A percentile compares a stretch with the other conserved stretches of the same genome.
Evolutionary conservation across 2,113 vertebrate species (phyloP).

Genomic region (Poeciliopsis retropinna): DNA sequence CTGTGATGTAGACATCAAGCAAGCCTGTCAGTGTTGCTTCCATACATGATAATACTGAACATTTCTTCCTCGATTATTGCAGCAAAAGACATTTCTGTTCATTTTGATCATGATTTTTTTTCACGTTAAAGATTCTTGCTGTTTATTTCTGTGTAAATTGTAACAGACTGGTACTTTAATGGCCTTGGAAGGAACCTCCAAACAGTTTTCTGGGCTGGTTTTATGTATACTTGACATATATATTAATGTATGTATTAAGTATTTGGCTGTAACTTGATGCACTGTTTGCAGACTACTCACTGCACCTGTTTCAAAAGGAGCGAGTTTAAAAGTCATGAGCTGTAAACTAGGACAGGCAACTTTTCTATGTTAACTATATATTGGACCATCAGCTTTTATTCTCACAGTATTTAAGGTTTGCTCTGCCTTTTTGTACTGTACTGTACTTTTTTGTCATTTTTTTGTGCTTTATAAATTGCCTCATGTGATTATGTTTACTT

Average conservation of each 20-base stretch:
- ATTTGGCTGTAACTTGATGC: conserved; percentile 51
- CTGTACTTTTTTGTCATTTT: conserved; percentile 30
- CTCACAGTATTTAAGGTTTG: conserved; percentile 64
- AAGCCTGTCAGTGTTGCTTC: conserved; percentile 8
- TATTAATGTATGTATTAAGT: conserved; percentile 31
- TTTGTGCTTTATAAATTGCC: conserved; percentile 42
- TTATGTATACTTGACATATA: conserved; percentile 35
- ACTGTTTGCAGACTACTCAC: conserved; percentile 63
- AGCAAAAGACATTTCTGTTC: conserved; percentile 22
- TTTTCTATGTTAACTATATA: conserved; percentile 23
- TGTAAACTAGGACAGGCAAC: conserved; percentile 17
- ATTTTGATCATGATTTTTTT: conserved; percentile 19
- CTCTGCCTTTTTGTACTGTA: conserved; percentile 51
- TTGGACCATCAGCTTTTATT: conserved; percentile 30
- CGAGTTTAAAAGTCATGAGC: background rate
- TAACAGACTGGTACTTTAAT: conserved; percentile 12
- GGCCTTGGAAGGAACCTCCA: conserved; percentile 42
- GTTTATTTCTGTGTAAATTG: conserved; percentile 25
- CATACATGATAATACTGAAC: conserved; percentile 17
- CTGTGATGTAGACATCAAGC: conserved; percentile 45
- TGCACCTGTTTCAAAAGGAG: conserved; percentile 36
- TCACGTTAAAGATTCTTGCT: conserved; percentile 5
- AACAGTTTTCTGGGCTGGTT: background rate
- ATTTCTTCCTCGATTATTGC: conserved; percentile 20
- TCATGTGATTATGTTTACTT: conserved; percentile 26